Evolutionary conservation across 2,797 vertebrate genomes (phyloP).

Genomic region (Hoplostethus mediterraneus): DNA sequence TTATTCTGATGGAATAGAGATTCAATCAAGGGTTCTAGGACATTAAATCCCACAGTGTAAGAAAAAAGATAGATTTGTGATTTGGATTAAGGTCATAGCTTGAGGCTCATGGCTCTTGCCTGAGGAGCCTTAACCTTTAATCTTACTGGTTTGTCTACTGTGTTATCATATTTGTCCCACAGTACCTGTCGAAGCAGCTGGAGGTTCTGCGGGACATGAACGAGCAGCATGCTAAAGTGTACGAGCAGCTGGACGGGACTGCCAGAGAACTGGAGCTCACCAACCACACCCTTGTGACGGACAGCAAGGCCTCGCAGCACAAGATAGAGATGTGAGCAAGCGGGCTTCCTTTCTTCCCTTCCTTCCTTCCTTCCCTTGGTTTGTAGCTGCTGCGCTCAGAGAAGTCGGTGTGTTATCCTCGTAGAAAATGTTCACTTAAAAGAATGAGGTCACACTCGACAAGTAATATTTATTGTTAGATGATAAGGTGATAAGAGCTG

Average conservation of each 20-base stretch:
- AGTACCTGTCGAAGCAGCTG: slow-evolving; percentile 85
- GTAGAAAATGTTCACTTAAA: too few relatives aligned
- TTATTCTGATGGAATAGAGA: not conserved
- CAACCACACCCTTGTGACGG: slow-evolving; percentile 92
- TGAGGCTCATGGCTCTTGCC: not conserved
- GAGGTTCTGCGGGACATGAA: slow-evolving; percentile 94
- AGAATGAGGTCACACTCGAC: too few relatives aligned
- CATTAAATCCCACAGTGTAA: not conserved
- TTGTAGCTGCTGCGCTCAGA: too few relatives aligned
- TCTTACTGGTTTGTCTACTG: not conserved
- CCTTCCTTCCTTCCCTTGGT: too few relatives aligned
- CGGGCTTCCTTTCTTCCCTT: not conserved
- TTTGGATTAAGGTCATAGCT: not conserved
- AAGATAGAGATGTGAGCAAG: slow-evolving; percentile 74
- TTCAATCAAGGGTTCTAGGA: not conserved
- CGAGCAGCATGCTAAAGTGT: slow-evolving; percentile 97
- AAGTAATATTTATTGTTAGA: too few relatives aligned
- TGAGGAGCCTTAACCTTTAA: not conserved
- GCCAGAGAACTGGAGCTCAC: slow-evolving; percentile 93
- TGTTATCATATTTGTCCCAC: slow-evolving; percentile 6
- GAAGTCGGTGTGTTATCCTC: too few relatives aligned
- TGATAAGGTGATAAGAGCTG: too few relatives aligned
- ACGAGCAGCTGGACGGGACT: slow-evolving; percentile 95
- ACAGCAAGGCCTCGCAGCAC: slow-evolving; percentile 86
- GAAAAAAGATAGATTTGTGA: not conserved